Evolutionary conservation across 2,797 vertebrate genomes (phyloP).

Genomic region (Cynodonichthys magdalenae): DNA sequence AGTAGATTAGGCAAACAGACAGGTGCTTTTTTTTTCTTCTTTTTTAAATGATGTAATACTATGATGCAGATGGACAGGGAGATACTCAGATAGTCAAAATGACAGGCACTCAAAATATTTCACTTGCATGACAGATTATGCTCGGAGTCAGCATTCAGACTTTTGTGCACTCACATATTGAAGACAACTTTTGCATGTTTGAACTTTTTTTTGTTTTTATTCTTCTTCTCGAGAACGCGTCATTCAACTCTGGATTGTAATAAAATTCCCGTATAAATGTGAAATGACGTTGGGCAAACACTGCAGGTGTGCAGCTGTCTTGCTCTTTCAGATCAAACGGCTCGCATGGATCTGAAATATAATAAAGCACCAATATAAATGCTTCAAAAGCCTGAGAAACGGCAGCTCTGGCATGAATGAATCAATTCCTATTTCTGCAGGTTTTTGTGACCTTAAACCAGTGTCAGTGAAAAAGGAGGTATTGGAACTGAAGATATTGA

Average conservation of each 20-base stretch:
- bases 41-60: slow-evolving; percentile 20
- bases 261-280: neutral
- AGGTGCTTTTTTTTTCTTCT: slow-evolving; percentile 24
- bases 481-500: neutral
- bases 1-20: slow-evolving; percentile 39
- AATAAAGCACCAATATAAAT: slow-evolving; percentile 1
- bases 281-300: neutral
- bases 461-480: slow-evolving; percentile 2
- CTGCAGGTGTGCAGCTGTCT: slow-evolving; percentile 3
- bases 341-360: slow-evolving; percentile 13
- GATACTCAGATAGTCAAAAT: slow-evolving; percentile 8
- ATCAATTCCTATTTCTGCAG: slow-evolving; percentile 1
- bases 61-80: slow-evolving; percentile 40
- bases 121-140: slow-evolving; percentile 6
- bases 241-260: neutral
- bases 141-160: slow-evolving; percentile 13
- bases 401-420: neutral
- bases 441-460: slow-evolving; percentile 16
- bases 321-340: slow-evolving; percentile 7
- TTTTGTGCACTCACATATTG: slow-evolving; percentile 6
- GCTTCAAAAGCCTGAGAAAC: slow-evolving; percentile 4
- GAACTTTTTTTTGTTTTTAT: slow-evolving; percentile 8
- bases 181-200: slow-evolving; percentile 1
- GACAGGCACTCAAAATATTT: slow-evolving; percentile 23
- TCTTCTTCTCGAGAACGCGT: no score